Evolutionary conservation across 1,140 invertebrate genomes (phyloP), one percentile per base, ranked within the genome.

Genomic region (Brachionus rotundiformis): DNA sequence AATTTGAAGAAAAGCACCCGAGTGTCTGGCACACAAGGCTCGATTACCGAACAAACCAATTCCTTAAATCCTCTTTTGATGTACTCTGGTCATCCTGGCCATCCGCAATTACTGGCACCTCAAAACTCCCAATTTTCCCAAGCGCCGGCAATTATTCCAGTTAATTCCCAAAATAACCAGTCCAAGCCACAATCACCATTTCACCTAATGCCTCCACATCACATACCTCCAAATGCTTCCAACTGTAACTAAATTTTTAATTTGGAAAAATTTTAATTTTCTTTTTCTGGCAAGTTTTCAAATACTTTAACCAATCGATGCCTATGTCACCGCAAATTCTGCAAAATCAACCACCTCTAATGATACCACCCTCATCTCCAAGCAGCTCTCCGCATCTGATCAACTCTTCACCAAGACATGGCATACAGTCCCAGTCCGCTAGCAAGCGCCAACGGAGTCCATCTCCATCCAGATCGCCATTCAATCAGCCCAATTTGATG

Each of bases 1-100:
- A 59, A 63, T 63, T 79, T 79, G 16, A 79, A 79, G 59, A 54
- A 63, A 31, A 63, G 31, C 8, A 79, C 49, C n/a, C 47, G 76
- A 2, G 31, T 59, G 7, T 54, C 76, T 5, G 25, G 8, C 10
- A 19, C 16, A 31, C 36, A 23, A 29, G 36, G 68, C 29, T 41
- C 68, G 13, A 2, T 44, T 25, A 19, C 39, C 23, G 68, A 73
- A 7, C 68, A 73, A 73, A 11, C 68, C 19, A 44, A 23, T 23
- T 4, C 68, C n/a, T 11, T 73, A 23, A 73, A 44, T 36, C 63
- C 63, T 2, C 19, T 73, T 6, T 41, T 73, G 19, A 73, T 73
- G 68, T 73, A 73, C 25, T 44, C 68, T 1, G 68, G 68, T 44
- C 68, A 73, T 25, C 68, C 36, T 19, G 68, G 68, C 10, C 68